phyloP scores from a whole-genome alignment of 2,797 vertebrate species.

The Tangara arthus region DNA sequence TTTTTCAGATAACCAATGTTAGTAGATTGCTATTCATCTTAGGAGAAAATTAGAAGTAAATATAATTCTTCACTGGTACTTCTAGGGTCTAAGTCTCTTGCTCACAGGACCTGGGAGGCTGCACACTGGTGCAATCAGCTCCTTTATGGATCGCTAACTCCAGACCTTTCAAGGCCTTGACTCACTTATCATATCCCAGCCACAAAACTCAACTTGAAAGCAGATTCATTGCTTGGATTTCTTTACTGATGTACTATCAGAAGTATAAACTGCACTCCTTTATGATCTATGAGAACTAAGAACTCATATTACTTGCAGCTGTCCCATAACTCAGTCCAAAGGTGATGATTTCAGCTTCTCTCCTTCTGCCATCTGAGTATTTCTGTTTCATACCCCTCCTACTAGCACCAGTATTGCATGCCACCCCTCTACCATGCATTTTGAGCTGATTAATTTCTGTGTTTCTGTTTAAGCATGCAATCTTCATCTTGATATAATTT shows the following conservation, averaged over 20 bases:
- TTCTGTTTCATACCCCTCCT: background rate
- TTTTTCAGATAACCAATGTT: background rate
- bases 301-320: background rate
- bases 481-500: background rate
- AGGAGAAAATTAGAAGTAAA: background rate
- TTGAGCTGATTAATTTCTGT: background rate
- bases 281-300: background rate
- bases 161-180: background rate
- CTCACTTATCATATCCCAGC: background rate
- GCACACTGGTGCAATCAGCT: background rate
- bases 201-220: background rate
- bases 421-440: background rate
- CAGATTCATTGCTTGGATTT: slow-evolving; percentile 2
- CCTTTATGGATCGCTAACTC: background rate
- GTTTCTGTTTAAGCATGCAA: background rate
- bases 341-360: background rate
- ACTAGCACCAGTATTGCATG: background rate
- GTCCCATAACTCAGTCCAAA: slow-evolving; percentile 17
- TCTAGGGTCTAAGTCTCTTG: background rate
- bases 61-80: background rate
- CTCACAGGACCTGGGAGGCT: background rate
- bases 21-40: background rate
- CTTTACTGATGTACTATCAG: background rate
- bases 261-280: background rate
- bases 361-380: background rate